phyloP scores from a whole-genome alignment of 2,888 invertebrate genomes.

The Brenthis daphne region DNA sequence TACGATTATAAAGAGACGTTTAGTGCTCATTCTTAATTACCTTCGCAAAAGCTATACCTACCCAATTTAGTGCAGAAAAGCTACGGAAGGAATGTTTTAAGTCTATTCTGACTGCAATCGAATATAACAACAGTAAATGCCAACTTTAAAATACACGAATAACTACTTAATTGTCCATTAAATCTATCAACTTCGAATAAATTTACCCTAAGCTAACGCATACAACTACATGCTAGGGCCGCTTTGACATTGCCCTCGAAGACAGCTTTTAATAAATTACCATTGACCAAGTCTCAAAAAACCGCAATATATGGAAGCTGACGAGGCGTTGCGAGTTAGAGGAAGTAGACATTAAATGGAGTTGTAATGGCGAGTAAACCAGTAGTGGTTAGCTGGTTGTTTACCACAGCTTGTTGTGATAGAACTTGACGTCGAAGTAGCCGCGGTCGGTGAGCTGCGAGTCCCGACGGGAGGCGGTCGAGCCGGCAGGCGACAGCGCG shows the following conservation, averaged over 20 bases:
- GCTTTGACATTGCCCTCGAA: too few relatives aligned
- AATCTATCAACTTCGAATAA: background rate
- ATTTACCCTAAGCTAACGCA: background rate
- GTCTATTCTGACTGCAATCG: conserved; percentile 7
- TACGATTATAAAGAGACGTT: background rate
- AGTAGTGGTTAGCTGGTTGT: conserved; percentile 25
- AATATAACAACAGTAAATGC: conserved; percentile 7
- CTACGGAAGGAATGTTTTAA: conserved; percentile 11
- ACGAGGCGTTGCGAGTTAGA: background rate
- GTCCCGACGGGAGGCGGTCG: conserved; percentile 49
- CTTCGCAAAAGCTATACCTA: conserved; percentile 5
- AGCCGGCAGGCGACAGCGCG: conserved; percentile 46
- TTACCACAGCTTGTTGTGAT: conserved; percentile 90
- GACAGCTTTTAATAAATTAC: too few relatives aligned
- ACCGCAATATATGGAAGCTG: background rate
- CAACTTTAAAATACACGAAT: background rate
- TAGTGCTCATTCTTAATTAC: background rate
- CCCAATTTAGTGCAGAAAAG: conserved; percentile 3
- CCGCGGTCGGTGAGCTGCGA: conserved; percentile 84
- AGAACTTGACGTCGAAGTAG: conserved; percentile 89
- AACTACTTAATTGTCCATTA: too few relatives aligned
- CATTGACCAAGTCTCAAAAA: too few relatives aligned
- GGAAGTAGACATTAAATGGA: background rate
- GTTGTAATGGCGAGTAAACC: background rate
- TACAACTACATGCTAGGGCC: background rate